Conservation (phyloP, 2,888 invertebrate genomes). For the Eumacrocentrus americanus region DNA sequence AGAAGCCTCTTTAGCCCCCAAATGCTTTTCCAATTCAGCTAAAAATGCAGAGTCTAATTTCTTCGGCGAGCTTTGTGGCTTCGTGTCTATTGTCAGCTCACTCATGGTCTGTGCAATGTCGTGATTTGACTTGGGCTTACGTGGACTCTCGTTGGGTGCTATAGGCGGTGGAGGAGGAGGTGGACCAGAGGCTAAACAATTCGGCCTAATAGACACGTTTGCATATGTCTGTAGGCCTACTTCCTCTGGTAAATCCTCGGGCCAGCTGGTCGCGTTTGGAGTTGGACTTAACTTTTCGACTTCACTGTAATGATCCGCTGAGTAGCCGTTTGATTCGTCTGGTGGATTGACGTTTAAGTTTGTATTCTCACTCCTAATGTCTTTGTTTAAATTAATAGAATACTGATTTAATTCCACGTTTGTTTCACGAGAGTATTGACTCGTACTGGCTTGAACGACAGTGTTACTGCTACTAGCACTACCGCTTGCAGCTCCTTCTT, state of each 20-base stretch:
- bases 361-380: constrained; percentile 47
- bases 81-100: constrained; percentile 45
- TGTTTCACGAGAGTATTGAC: constrained; percentile 35
- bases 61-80: constrained; percentile 52
- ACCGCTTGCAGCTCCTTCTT: constrained; percentile 29
- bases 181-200: constrained; percentile 13
- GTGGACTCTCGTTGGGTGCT: constrained; percentile 48
- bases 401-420: constrained; percentile 43
- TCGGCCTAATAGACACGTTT: constrained; percentile 43
- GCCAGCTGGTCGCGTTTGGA: constrained; percentile 45
- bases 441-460: constrained; percentile 26
- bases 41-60: constrained; percentile 68
- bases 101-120: constrained; percentile 51
- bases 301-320: constrained; percentile 52
- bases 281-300: constrained; percentile 48
- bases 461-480: background rate
- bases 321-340: constrained; percentile 38
- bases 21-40: constrained; percentile 70
- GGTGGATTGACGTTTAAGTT: constrained; percentile 47
- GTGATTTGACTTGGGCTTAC: constrained; percentile 50
- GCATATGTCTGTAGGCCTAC: constrained; percentile 45
- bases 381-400: constrained; percentile 47
- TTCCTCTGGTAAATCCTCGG: constrained; percentile 50
- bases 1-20: constrained; percentile 62
- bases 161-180: constrained; percentile 36